phyloP scores from a whole-genome alignment of 2,113 vertebrate genomes.

The Etia nguti region DNA sequence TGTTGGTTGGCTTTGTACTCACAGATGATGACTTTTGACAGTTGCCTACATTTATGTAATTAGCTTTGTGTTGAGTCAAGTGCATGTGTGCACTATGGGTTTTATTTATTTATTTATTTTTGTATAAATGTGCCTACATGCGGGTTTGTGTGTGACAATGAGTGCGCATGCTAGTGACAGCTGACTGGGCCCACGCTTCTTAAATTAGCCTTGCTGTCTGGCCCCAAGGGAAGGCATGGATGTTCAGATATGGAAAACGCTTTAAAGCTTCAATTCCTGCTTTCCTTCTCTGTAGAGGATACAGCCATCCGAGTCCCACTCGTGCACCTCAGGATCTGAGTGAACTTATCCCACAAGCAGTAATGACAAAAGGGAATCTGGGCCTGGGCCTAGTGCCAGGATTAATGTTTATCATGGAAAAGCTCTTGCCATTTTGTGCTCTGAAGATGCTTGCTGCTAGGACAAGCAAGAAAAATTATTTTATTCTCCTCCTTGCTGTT shows the following conservation, averaged over 20 bases:
- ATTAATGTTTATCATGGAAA: constrained; percentile 17
- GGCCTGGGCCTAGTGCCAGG: background rate
- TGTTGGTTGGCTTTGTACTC: constrained; percentile 36
- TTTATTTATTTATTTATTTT: background rate
- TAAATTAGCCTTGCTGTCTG: constrained; percentile 58
- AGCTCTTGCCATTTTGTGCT: background rate
- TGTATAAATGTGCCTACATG: constrained; percentile 16
- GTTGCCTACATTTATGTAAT: constrained; percentile 50
- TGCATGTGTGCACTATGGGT: background rate
- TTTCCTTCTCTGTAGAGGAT: background rate
- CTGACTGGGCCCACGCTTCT: constrained; percentile 60
- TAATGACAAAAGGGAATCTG: background rate
- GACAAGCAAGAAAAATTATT: background rate
- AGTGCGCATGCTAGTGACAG: constrained; percentile 42
- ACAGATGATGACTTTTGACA: constrained; percentile 53
- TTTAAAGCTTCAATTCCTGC: background rate
- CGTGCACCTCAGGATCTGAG: background rate
- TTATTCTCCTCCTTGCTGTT: background rate
- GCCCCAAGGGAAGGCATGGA: constrained; percentile 39
- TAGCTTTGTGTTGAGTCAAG: constrained; percentile 9
- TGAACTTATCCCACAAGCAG: background rate
- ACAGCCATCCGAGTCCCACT: background rate
- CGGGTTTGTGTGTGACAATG: constrained; percentile 19
- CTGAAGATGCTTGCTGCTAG: background rate
- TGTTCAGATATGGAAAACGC: constrained; percentile 26